Conservation (phyloP, 2,797 vertebrate species). For the Xenopus petersii region DNA sequence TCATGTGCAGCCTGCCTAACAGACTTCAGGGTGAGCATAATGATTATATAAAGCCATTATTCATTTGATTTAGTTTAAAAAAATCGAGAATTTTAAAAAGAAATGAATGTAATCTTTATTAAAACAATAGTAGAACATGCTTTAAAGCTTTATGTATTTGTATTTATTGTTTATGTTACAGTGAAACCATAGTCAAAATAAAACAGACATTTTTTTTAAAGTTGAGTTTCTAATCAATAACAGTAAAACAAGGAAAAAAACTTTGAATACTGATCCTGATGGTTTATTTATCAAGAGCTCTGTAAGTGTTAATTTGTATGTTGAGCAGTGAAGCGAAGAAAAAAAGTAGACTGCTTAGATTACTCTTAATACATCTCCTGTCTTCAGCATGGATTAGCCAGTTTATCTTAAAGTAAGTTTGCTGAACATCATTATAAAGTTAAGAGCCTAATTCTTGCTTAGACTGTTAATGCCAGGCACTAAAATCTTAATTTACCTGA, state of each 20-base stretch:
- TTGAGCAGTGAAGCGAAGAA: conserved; percentile 35
- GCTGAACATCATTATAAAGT: conserved; percentile 7
- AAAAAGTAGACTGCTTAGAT: neutral
- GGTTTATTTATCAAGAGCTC: conserved; percentile 41
- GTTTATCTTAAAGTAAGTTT: conserved; percentile 1
- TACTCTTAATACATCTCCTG: conserved; percentile 9
- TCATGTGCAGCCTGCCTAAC: no score
- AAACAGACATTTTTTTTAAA: no score
- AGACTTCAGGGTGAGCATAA: no score
- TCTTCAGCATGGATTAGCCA: conserved; percentile 7
- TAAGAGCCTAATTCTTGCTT: conserved; percentile 3
- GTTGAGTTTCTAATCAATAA: no score
- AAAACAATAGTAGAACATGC: no score
- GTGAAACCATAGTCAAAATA: no score
- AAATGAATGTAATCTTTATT: no score
- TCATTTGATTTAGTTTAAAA: no score
- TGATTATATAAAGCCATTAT: no score
- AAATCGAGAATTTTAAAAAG: no score
- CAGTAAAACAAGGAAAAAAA: conserved; percentile 4
- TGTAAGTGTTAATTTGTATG: conserved; percentile 37
- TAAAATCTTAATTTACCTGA: conserved; percentile 1
- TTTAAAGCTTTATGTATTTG: no score
- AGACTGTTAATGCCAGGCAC: neutral
- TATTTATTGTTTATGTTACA: no score
- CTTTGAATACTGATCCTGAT: conserved; percentile 18